Conservation (phyloP, 2,797 vertebrate genomes). For the Sebastes minor region DNA sequence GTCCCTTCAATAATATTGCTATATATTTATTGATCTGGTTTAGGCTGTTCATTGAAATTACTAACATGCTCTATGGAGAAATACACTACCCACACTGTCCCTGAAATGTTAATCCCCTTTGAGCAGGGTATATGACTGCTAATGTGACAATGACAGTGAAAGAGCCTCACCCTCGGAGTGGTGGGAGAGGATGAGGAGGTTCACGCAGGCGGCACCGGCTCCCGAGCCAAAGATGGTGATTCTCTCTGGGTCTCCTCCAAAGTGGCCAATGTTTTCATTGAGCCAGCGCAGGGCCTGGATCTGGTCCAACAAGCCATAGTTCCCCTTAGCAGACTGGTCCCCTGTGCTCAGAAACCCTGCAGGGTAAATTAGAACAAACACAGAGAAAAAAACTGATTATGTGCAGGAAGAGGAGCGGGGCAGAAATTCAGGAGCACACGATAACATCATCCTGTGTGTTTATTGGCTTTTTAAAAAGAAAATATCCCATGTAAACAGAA, state of each 20-base stretch:
- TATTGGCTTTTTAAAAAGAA: background rate
- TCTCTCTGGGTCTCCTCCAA: constrained; percentile 96
- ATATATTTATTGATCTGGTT: constrained; percentile 18
- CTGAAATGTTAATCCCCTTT: constrained; percentile 36
- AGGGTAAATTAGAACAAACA: constrained; percentile 66
- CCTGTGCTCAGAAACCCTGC: constrained; percentile 97
- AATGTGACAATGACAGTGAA: constrained; percentile 25
- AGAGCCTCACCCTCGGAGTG: constrained; percentile 94
- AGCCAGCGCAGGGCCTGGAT: constrained; percentile 98
- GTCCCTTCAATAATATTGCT: constrained; percentile 1
- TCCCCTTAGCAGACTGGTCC: constrained; percentile 97
- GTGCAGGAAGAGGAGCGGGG: constrained; percentile 12
- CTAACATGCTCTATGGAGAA: constrained; percentile 15
- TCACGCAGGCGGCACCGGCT: constrained; percentile 96
- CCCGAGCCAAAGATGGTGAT: constrained; percentile 99
- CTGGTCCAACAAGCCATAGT: constrained; percentile 97
- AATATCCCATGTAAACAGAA: constrained; percentile 41
- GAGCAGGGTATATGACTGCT: constrained; percentile 14
- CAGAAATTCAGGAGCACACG: constrained; percentile 17
- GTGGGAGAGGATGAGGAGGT: constrained; percentile 99
- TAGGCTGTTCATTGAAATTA: constrained; percentile 23
- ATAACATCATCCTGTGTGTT: background rate
- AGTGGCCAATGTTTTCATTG: constrained; percentile 97
- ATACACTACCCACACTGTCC: constrained; percentile 31
- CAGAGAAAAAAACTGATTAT: constrained; percentile 28